phyloP scores from a whole-genome alignment of 2,113 vertebrate species.

The Apteryx owenii region DNA sequence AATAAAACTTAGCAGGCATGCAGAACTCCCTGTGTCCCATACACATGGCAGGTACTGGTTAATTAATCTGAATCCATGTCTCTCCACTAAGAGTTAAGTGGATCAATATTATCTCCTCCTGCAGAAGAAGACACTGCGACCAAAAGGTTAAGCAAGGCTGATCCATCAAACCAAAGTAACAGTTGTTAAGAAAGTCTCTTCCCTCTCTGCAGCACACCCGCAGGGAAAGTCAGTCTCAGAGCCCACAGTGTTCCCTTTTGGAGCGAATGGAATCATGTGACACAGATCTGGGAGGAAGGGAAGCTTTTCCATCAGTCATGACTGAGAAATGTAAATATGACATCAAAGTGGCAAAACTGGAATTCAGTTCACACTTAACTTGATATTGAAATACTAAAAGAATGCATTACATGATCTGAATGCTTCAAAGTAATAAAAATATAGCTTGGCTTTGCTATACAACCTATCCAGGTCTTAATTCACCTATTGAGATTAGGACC shows the following conservation, averaged over 20 bases:
- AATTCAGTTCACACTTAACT: not conserved
- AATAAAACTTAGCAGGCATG: not conserved
- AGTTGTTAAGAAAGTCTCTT: not conserved
- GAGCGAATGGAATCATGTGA: not conserved
- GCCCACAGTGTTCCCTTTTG: not conserved
- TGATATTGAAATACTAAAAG: not conserved
- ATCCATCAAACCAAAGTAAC: not conserved
- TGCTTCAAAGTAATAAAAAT: not conserved
- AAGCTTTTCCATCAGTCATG: not conserved
- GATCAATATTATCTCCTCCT: not conserved
- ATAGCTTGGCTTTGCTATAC: not conserved
- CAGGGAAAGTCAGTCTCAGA: not conserved
- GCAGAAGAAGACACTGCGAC: not conserved
- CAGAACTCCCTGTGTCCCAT: not conserved
- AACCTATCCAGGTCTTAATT: not conserved
- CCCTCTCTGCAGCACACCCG: not conserved
- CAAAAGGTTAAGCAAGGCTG: not conserved
- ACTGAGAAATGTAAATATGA: not conserved
- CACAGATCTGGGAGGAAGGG: not conserved
- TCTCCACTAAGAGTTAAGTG: not conserved
- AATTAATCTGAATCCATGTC: not conserved
- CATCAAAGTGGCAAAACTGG: not conserved
- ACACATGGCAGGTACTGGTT: not conserved
- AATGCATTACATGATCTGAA: not conserved
- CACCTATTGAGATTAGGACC: not conserved